phyloP scores from a whole-genome alignment of 2,113 vertebrate genomes.

The Ictalurus furcatus region DNA sequence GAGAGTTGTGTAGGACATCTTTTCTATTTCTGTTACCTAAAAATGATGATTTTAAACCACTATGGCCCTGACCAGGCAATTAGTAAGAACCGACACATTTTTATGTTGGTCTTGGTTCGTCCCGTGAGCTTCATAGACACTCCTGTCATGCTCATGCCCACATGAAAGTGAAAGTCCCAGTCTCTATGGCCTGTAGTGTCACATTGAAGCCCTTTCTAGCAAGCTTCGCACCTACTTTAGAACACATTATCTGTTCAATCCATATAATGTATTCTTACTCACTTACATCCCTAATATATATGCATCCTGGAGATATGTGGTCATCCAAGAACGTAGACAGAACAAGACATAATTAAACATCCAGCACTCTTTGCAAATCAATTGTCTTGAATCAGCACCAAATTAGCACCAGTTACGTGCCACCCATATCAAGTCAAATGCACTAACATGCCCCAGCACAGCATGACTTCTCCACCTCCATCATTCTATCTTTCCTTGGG shows the following conservation, averaged over 20 bases:
- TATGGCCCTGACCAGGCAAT: background rate
- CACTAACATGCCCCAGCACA: background rate
- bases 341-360: background rate
- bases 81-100: background rate
- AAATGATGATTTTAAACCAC: background rate
- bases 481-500: conserved; percentile 10
- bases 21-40: background rate
- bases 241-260: background rate
- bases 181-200: background rate
- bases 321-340: background rate
- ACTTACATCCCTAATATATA: background rate
- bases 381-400: conserved; percentile 4
- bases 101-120: background rate
- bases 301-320: background rate
- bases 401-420: background rate
- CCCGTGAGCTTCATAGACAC: background rate
- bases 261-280: background rate
- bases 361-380: background rate
- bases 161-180: background rate
- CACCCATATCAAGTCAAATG: conserved; percentile 2
- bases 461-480: conserved; percentile 7
- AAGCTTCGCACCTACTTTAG: background rate
- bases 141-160: background rate
- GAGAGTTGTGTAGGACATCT: background rate
- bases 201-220: background rate